Base-by-base conservation (phyloP, 2,113 vertebrate genomes). In the Carlito syrichta region DNA sequence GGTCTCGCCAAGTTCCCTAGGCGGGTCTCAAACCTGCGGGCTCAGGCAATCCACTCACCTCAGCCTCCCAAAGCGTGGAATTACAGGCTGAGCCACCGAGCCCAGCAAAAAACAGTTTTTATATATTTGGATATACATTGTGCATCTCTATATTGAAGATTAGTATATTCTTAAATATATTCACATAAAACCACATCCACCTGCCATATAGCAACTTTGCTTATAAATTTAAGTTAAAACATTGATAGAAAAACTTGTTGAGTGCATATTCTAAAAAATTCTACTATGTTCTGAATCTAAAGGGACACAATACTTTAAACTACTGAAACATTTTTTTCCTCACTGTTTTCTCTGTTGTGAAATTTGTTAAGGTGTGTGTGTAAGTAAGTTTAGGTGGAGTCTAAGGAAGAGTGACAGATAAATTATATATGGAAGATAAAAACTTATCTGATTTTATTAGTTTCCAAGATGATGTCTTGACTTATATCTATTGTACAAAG, bases 151-250 rank as follows among this genome's bases (percentile, higher is more conserved):
- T 50, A 2, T 94, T 95, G 68, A 85, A 38, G 56, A 90, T 88
- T 60, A 85, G 12, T 54, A 17, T 85, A 63, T 78, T 89, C 54
- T 93, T 22, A 91, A 82, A 32, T 90, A 38, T 48, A 0, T 54
- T 95, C 48, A 90, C 23, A 60, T 86, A 95, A 91, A 88, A 93
- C 50, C 86, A 63, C 2, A 83, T 69, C 52, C 86, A 30, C 60
- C 20, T 89, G 20, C 43, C 22, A 20, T 32, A 40, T 52, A 62
- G 38, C 30, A 86, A 0, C 48, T 96, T 96, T 69, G 14, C 66
- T 95, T 94, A 94, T 79, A 62, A 82, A 19, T 96, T 77, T 20
- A 92, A 74, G 20, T 96, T 32, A 82, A 92, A 95, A 86, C 52
- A 90, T 54, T 52, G 38, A 81, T 87, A 43, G 77, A 40, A 93